phyloP scores from a whole-genome alignment of 2,888 invertebrate genomes.

The Dromius quadrimaculatus region DNA sequence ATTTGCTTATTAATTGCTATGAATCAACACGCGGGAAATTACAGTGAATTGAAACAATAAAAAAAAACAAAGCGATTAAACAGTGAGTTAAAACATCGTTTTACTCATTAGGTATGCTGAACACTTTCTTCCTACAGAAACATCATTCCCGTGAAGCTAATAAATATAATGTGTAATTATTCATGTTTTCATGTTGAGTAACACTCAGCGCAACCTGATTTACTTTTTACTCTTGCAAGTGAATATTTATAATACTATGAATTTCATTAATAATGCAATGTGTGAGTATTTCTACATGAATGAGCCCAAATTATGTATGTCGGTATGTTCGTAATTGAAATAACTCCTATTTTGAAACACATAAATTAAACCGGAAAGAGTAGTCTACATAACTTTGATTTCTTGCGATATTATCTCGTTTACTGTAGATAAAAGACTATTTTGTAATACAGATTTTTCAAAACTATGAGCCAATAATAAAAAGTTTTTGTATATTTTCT shows the following conservation, averaged over 20 bases:
- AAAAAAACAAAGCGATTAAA: too few relatives aligned
- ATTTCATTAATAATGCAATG: slow-evolving; percentile 26
- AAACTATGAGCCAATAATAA: too few relatives aligned
- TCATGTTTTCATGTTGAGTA: slow-evolving; percentile 36
- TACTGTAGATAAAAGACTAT: too few relatives aligned
- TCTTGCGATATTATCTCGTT: too few relatives aligned
- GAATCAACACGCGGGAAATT: too few relatives aligned
- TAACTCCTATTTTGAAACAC: background rate
- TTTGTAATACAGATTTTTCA: too few relatives aligned
- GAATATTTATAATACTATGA: slow-evolving; percentile 30
- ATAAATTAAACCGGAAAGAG: background rate
- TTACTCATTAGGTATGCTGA: too few relatives aligned
- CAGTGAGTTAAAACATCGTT: too few relatives aligned
- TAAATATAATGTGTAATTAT: slow-evolving; percentile 43
- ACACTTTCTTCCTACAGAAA: slow-evolving; percentile 8
- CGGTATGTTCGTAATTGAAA: background rate
- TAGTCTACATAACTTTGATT: too few relatives aligned
- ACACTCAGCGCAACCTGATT: slow-evolving; percentile 39
- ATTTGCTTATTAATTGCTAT: too few relatives aligned
- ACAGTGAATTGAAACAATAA: too few relatives aligned
- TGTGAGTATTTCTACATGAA: slow-evolving; percentile 1
- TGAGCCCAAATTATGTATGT: background rate
- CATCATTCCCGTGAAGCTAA: background rate
- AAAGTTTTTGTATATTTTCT: too few relatives aligned
- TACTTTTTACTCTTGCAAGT: slow-evolving; percentile 39